Conservation (phyloP, 2,113 vertebrate genomes). For the Leptocoma aspasia region DNA sequence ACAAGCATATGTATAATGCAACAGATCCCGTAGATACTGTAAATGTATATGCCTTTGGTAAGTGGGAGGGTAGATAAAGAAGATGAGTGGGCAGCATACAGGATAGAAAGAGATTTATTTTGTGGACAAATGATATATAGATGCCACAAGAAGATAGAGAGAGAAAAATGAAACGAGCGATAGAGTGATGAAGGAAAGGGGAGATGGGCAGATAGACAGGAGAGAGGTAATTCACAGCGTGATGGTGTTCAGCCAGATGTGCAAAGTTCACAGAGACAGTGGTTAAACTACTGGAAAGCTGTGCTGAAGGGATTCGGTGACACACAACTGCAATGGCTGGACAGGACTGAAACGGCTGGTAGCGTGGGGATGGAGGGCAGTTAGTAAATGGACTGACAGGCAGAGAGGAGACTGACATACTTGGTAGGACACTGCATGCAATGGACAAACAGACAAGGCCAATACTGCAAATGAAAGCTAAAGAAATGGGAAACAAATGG, state of each 20-base stretch:
- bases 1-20: constrained; percentile 62
- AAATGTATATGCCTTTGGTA: constrained; percentile 69
- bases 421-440: not conserved
- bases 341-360: not conserved
- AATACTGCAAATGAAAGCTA: not conserved
- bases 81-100: constrained; percentile 66
- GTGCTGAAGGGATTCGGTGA: not conserved
- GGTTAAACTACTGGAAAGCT: constrained; percentile 25
- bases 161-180: not conserved
- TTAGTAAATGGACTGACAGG: not conserved
- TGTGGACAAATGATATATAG: constrained; percentile 52
- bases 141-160: constrained; percentile 31
- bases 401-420: not conserved
- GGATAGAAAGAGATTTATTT: constrained; percentile 61
- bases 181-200: not conserved
- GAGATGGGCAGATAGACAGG: constrained; percentile 23
- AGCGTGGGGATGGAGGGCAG: not conserved
- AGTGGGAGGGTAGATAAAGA: constrained; percentile 75
- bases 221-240: not conserved
- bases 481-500: not conserved
- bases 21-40: constrained; percentile 70
- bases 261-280: constrained; percentile 34
- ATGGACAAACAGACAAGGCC: constrained; percentile 21
- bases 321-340: not conserved
- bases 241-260: constrained; percentile 29